Evolutionary conservation across 2,113 vertebrate species (phyloP), one percentile per base, ranked within the genome.

Genomic region (Pantherophis guttatus): DNA sequence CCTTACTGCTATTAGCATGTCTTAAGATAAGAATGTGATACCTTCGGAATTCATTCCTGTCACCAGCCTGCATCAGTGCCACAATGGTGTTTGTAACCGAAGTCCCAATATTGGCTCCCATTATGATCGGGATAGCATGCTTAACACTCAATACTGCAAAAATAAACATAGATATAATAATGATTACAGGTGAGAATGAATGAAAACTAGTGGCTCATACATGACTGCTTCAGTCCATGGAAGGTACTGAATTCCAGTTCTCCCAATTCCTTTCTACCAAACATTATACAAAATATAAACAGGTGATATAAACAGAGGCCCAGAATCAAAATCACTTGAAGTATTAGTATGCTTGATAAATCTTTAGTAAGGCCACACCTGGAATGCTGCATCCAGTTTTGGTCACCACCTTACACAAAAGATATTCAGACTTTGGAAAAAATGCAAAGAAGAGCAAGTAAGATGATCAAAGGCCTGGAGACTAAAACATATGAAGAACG

Each of bases 31-130:
- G 91, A 87, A 48, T 55, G 81, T 91, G 11, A 17, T 98, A 99
- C 99, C 99, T 99, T 98, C 99, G 98, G 96, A 99, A 99, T 95
- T 99, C 99, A 29, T 98, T 98, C 88, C 99, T 97, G 94, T 99
- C 98, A 33, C 98, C 99, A 0, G 98, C 98, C 96, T 99, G 99
- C 99, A 99, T 99, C 94, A 99, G 98, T 0, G 99, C 99, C 95
- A 99, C 99, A 0, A 99, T 98, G 0, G 99, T 99, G 97, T 99
- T 99, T 95, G 99, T 99, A 95, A 99, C 98, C 0, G 99, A 99
- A 0, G 99, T 99, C 50, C 99, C 99, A 2, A 99, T 99, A 95
- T 99, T 99, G 93, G 99, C 98, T 3, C 99, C 99, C 99, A 99
- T 99, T 90, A 99, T 98, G 93, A 99, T 98, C 1, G 99, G 99